Evolutionary conservation across 2,888 invertebrate species (phyloP).

Genomic region (Apoda limacodes): DNA sequence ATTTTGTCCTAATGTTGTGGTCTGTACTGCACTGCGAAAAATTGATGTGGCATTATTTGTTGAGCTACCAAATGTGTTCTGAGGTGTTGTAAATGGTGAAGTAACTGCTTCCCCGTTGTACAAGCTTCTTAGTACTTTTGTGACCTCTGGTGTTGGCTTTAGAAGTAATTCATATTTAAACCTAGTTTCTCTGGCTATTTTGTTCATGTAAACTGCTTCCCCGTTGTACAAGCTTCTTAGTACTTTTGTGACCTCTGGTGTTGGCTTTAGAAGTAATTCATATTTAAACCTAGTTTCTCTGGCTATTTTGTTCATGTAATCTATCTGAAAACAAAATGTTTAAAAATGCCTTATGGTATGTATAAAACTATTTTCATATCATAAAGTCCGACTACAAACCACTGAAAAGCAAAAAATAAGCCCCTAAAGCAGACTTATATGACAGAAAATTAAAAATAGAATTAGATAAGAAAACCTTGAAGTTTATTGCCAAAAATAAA

Average conservation of each 20-base stretch:
- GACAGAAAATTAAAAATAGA: neutral
- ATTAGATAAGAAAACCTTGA: too few species aligned
- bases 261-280: conserved; percentile 36
- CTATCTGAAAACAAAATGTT: conserved; percentile 32
- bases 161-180: conserved; percentile 38
- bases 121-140: conserved; percentile 33
- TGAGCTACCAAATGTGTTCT: conserved; percentile 20
- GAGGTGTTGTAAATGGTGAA: conserved; percentile 29
- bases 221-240: conserved; percentile 40
- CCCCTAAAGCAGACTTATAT: too few species aligned
- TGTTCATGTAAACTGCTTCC: conserved; percentile 38
- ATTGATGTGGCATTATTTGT: conserved; percentile 30
- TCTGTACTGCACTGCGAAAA: conserved; percentile 40
- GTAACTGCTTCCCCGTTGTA: conserved; percentile 37
- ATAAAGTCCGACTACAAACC: too few species aligned
- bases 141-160: conserved; percentile 30
- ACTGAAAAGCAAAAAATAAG: too few species aligned
- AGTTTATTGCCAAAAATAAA: too few species aligned
- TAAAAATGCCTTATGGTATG: too few species aligned
- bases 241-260: conserved; percentile 28
- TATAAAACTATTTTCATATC: too few species aligned
- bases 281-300: conserved; percentile 38
- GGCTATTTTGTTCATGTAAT: conserved; percentile 36
- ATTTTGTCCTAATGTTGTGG: conserved; percentile 20
- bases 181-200: conserved; percentile 33